These are phyloP conservation scores for Sterrhoptilus dennistouni DNA, from an alignment of 2,113 vertebrate species.

Conservation along the genomic window DNA sequence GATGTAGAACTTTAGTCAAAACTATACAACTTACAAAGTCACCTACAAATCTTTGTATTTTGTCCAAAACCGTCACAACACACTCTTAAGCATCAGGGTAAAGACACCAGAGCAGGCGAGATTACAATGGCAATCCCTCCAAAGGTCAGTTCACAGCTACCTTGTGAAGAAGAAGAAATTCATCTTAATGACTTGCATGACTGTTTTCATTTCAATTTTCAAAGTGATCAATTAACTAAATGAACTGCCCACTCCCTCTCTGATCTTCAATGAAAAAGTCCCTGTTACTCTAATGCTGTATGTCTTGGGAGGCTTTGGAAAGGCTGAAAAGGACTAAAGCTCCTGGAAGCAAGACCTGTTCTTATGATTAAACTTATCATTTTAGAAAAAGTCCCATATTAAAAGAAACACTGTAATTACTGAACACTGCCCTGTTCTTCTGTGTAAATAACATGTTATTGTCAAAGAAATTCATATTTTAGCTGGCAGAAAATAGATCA, in stretches of 20 bases:
- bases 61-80: background rate
- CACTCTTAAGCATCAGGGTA: background rate
- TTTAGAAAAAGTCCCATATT: background rate
- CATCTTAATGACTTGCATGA: background rate
- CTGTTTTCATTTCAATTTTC: background rate
- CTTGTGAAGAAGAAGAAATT: background rate
- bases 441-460: background rate
- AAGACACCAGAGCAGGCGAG: background rate
- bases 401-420: background rate
- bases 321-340: background rate
- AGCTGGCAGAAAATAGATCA: background rate
- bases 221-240: background rate
- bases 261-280: background rate
- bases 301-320: background rate
- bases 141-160: background rate
- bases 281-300: background rate
- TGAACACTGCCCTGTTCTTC: background rate
- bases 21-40: background rate
- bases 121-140: background rate
- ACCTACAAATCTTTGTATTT: background rate
- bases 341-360: background rate
- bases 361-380: background rate
- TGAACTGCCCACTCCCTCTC: background rate
- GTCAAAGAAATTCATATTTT: background rate
- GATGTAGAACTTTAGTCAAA: background rate